phyloP scores from a whole-genome alignment of 1,140 invertebrate species.

The Pseudomyrmex cubaensis region DNA sequence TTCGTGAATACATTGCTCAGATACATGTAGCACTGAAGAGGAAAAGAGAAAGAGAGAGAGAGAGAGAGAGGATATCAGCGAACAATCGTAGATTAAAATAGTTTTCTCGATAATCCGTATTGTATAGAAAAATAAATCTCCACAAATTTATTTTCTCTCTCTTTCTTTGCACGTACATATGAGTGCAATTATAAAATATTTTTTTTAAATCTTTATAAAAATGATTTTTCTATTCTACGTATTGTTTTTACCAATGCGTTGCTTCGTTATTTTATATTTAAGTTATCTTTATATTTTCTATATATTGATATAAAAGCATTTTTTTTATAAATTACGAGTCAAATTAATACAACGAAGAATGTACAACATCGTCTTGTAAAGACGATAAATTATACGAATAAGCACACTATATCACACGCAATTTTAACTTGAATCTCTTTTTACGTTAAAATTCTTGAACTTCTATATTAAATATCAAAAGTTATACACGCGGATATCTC shows the following conservation, averaged over 20 bases:
- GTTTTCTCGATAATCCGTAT: not conserved
- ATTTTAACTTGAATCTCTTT: constrained; percentile 8
- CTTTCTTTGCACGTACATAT: no score
- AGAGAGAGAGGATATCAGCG: not conserved
- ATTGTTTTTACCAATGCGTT: not conserved
- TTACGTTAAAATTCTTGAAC: no score
- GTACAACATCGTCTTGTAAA: no score
- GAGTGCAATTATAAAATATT: no score
- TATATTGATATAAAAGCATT: no score
- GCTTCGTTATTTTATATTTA: not conserved
- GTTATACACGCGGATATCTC: not conserved
- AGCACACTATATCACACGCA: no score
- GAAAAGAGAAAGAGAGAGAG: no score
- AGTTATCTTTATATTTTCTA: not conserved
- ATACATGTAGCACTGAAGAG: not conserved
- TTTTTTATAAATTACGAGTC: not conserved
- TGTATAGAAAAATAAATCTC: not conserved
- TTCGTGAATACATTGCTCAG: constrained; percentile 10
- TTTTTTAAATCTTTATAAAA: not conserved
- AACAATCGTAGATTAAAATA: not conserved
- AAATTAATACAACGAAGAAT: no score
- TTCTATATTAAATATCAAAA: constrained; percentile 27
- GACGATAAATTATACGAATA: no score
- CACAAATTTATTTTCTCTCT: not conserved
- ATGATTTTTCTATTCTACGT: not conserved